phyloP scores from a whole-genome alignment of 2,797 vertebrate genomes.

The Phataginus tetradactyla region DNA sequence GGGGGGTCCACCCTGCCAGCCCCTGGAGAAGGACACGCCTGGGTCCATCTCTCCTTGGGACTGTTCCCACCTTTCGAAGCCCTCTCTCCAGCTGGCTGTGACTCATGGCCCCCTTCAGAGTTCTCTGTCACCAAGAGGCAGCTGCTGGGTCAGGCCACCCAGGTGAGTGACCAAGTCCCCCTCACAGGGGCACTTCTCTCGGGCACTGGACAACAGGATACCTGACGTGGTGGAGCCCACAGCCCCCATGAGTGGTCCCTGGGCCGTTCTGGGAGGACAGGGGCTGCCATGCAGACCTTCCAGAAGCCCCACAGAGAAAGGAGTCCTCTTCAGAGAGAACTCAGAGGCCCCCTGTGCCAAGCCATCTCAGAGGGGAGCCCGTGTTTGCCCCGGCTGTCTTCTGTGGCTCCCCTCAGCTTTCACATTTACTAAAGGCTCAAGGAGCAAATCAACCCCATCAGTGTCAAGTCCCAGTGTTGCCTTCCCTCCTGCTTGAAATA shows the following conservation, averaged over 20 bases:
- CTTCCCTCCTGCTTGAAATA: not conserved
- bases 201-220: not conserved
- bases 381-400: fast-evolving
- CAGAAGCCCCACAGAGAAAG: not conserved
- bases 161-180: not conserved
- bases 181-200: not conserved
- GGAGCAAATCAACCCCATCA: fast-evolving
- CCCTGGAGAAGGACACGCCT: fast-evolving
- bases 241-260: fast-evolving
- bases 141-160: too few relatives aligned
- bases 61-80: not conserved
- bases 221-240: fast-evolving
- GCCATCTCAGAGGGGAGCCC: fast-evolving
- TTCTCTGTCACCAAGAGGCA: not conserved
- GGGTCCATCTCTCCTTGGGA: not conserved
- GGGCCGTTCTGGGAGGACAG: too few relatives aligned
- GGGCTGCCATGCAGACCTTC: not conserved
- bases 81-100: not conserved
- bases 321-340: too few relatives aligned
- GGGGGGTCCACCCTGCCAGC: too few relatives aligned
- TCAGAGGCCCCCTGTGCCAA: fast-evolving
- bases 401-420: fast-evolving
- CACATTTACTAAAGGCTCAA: not conserved
- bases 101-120: not conserved
- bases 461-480: fast-evolving